Evolutionary conservation across 1,140 invertebrate species (phyloP).

Genomic region (Drosophila watanabei): DNA sequence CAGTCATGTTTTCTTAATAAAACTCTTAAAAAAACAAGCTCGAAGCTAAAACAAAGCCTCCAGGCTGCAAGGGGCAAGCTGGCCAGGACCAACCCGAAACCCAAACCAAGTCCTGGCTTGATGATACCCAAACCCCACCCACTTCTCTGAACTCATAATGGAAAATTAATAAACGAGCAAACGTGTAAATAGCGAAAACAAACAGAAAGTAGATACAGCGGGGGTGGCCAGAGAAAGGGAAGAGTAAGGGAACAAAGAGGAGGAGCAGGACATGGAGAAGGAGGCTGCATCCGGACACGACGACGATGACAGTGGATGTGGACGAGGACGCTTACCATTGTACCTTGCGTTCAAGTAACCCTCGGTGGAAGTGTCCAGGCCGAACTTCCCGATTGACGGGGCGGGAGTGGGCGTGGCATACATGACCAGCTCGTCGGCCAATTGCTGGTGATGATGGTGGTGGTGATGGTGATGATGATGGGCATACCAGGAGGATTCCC

Average conservation of each 20-base stretch:
- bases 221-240: not conserved
- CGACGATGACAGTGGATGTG: constrained; percentile 14
- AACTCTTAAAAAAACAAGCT: constrained; percentile 59
- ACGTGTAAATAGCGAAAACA: constrained; percentile 73
- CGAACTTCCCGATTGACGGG: constrained; percentile 78
- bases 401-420: constrained; percentile 73
- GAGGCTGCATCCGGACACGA: constrained; percentile 53
- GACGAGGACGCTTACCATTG: constrained; percentile 82
- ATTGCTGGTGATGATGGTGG: constrained; percentile 70
- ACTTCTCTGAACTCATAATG: constrained; percentile 68
- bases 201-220: constrained; percentile 52
- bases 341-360: constrained; percentile 85
- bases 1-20: constrained; percentile 59
- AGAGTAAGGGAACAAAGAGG: not conserved
- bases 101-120: constrained; percentile 2
- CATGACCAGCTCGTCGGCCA: constrained; percentile 79
- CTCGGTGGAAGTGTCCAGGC: constrained; percentile 81
- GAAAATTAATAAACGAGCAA: constrained; percentile 75
- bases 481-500: constrained; percentile 83
- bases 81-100: not conserved
- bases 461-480: constrained; percentile 79
- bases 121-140: constrained; percentile 5
- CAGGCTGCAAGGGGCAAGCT: constrained; percentile 37
- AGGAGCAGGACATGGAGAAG: not conserved
- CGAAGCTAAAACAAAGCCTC: constrained; percentile 56